Evolutionary conservation across 1,140 invertebrate genomes (phyloP), one percentile per base, ranked within the genome.

Genomic region (Lasaia peninsularis): DNA sequence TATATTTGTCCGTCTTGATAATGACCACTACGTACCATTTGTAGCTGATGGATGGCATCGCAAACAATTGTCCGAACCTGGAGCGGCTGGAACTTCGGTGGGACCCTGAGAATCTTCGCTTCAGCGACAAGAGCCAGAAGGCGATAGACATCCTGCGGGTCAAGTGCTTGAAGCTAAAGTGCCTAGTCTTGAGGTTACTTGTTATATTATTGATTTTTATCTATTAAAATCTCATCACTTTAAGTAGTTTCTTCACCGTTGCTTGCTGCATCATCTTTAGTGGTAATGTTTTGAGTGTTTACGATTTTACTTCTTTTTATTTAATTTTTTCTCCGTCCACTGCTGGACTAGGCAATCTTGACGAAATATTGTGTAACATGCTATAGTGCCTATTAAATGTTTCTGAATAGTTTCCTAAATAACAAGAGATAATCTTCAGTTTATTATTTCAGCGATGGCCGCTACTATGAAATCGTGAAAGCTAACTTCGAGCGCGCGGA

Each of bases 401-500:
- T n/a, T n/a, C n/a, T n/a, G n/a, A n/a, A n/a, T n/a, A n/a, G n/a
- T n/a, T n/a, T n/a, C n/a, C n/a, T n/a, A n/a, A n/a, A n/a, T n/a
- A n/a, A n/a, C n/a, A n/a, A n/a, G n/a, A 2, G 12, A 20, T 28
- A 24, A 24, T 24, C 5, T 28, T 4, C 5, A 28, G 5, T 6
- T 28, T 28, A 28, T 28, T 28, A 33, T 90, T 92, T 80, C 77
- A 99, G 97, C 81, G 99, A 99, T 86, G 99, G 99, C 2, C 95
- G 98, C 56, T 99, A 99, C 86, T 99, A 99, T 78, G 99, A 99
- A 90, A 96, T 99, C 64, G 98, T 99, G 10, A 99, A 99, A 85
- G 98, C 98, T 0, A 99, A 99, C 87, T 99, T 99, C 80, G 98
- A 99, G 85, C 92, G 99, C 71, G 98, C 99, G 2, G 98, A 99